Base-by-base conservation (phyloP, 2,113 vertebrate genomes). In the Brachyhypopomus occidentalis region DNA sequence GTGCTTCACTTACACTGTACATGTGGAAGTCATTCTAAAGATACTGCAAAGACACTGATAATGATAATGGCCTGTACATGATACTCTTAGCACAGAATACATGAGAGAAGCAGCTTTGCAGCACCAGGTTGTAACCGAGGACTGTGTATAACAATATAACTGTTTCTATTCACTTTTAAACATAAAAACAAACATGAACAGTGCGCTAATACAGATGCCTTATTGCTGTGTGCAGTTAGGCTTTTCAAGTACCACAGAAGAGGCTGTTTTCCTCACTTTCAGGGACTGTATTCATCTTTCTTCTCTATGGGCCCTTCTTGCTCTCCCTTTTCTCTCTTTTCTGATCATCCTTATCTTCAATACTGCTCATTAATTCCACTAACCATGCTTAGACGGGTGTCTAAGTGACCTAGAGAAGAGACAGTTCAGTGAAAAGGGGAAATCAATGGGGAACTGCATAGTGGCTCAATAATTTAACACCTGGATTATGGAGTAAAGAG, bases 21-120 rank as follows among this genome's bases (percentile, higher is more conserved):
- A 84, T 84, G 56, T 84, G 83, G 78, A 80, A 72, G 41, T 58
- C 27, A 84, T 84, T 66, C n/a, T 2, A 23, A 45, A 66, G 38
- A 62, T 25, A 52, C 38, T 66, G 22, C 16, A 63, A 41, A 66
- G 38, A 62, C 23, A 52, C 38, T 66, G 75, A 60, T 30, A 30
- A 30, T 77, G 56, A 71, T 45, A 34, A 55, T 12, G 20, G 56
- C 70, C 36, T 52, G 36, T 58, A 38, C 38, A 14, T 76, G 23
- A 38, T 38, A 2, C 16, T 48, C 48, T 62, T 5, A 30, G 3
- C 30, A 64, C 3, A 67, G 30, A 30, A 25, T 34, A 30, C 9
- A 2, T 30, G 62, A 14, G 58, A 60, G n/a, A 20, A n/a, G n/a
- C 20, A 22, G 58, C 8, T n/a, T 12, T 14, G 45, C 45, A 52